Base-by-base conservation (phyloP, 2,888 invertebrate species). In the Elmis aenea region DNA sequence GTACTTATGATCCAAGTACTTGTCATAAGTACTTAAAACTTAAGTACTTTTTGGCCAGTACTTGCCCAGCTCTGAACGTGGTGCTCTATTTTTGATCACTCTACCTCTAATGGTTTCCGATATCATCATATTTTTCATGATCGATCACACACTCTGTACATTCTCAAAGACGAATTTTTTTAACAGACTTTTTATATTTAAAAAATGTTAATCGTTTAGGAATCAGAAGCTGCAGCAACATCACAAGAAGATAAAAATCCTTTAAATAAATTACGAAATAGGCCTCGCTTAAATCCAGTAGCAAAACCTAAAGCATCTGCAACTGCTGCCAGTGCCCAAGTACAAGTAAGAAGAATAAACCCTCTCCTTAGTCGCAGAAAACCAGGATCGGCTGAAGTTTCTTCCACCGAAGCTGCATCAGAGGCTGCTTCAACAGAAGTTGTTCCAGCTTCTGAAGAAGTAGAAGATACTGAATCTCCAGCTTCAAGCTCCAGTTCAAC, bases 281-380 rank as follows among this genome's bases (percentile, higher is more conserved):
- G 48, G 52, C 63, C 75, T 22, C 71, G 72, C 35, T 68, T 74
- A 16, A 65, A 70, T 2, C 70, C 72, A 0, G 67, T 69, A 0
- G 67, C 70, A 1, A 70, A 69, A 33, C 73, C 74, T 1, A 70
- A 73, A 46, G 55, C 61, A 1, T 54, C 69, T 5, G 63, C 74
- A 2, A 70, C 66, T 1, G 53, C 69, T n/a, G 71, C 66, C 8
- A 70, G 72, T 16, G 61, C 75, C 2, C 70, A 66, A 3, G 70
- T 76, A 1, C 67, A 73, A n/a, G 71, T 73, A 0, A 68, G 77
- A 4, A 65, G 78, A 5, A 67, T 71, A 10, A 76, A 76, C 59
- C 77, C 77, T 1, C 64, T 77, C 9, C 55, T 78, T 12, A 71
- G 71, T 46, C 71, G 75, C 48, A 72, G 75, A 52, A 64, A 68